Evolutionary conservation across 2,888 invertebrate genomes (phyloP).

Genomic region (Drosophila ezoana): DNA sequence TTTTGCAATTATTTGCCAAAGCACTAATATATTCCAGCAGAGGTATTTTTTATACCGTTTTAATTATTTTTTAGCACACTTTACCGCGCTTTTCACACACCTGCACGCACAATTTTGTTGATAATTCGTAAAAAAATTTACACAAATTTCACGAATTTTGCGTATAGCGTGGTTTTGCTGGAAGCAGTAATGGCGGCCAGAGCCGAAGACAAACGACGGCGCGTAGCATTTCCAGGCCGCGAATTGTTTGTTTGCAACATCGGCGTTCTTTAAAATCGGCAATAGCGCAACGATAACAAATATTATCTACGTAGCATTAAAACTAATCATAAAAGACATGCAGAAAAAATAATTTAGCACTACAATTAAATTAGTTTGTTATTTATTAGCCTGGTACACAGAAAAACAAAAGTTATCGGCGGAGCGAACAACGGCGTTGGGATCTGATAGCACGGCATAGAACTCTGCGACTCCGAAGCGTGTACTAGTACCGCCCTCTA

Average conservation of each 20-base stretch:
- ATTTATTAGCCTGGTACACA: conserved; percentile 11
- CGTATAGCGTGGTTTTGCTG: conserved; percentile 83
- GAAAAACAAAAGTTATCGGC: conserved; percentile 33
- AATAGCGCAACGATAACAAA: conserved; percentile 21
- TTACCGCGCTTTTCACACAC: conserved; percentile 65
- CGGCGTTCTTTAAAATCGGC: conserved; percentile 41
- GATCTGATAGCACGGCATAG: conserved; percentile 52
- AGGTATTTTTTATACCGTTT: conserved; percentile 27
- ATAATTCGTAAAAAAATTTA: conserved; percentile 69
- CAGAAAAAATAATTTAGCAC: conserved; percentile 14
- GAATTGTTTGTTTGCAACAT: conserved; percentile 29
- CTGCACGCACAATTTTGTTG: conserved; percentile 73
- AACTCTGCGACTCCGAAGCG: conserved; percentile 62
- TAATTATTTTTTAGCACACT: conserved; percentile 59
- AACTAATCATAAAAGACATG: conserved; percentile 22
- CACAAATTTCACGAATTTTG: conserved; percentile 78
- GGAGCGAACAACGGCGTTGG: conserved; percentile 53
- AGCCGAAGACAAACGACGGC: conserved; percentile 77
- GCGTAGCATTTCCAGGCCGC: conserved; percentile 60
- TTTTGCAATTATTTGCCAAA: conserved; percentile 57
- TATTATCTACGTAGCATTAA: conserved; percentile 11
- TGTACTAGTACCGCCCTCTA: conserved; percentile 53
- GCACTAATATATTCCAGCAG: conserved; percentile 10
- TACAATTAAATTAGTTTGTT: conserved; percentile 14
- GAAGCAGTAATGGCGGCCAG: conserved; percentile 92